Base-by-base conservation (phyloP, 2,888 invertebrate genomes). In the Tuta absoluta region DNA sequence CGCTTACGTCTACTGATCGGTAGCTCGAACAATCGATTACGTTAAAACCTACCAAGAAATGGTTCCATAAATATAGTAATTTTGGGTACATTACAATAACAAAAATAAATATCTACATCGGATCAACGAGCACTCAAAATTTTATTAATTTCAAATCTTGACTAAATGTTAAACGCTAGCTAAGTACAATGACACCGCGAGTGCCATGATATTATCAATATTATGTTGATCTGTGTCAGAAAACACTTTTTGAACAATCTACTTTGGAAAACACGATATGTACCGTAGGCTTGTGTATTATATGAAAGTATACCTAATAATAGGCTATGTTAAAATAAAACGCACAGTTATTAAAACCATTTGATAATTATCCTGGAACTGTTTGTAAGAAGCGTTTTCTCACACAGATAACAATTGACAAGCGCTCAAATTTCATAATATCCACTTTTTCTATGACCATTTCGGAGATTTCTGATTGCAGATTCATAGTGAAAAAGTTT, bases 91-190 rank as follows among this genome's bases (percentile, higher is more conserved):
- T 87, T 86, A 89, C 80, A 82, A 87, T 89, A 90, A 91, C 91
- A 91, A 90, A 91, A 91, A 91, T 91, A 91, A 91, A 91, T 90
- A 91, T 91, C 90, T 91, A 91, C 89, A 91, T 86, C 84, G 87
- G 81, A 82, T 87, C 86, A 90, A 91, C 89, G 88, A 89, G 84
- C 86, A 85, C 85, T 82, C 88, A 81, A 84, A 81, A 73, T 80
- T 75, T 81, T 80, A 80, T 86, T 82, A 84, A 83, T 86, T 88
- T 84, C 82, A 82, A 86, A 72, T 84, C 79, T 86, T 85, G 86
- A 85, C 87, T 88, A 89, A 81, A 78, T 80, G 81, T 86, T 87
- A 85, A 75, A 81, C 80, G 80, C 90, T 91, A 90, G 81, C 85
- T 91, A 91, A 91, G 90, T 91, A 90, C 91, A 84, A 80, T 79